Conservation (phyloP, 2,888 invertebrate genomes). For the Criorhina ranunculi region DNA sequence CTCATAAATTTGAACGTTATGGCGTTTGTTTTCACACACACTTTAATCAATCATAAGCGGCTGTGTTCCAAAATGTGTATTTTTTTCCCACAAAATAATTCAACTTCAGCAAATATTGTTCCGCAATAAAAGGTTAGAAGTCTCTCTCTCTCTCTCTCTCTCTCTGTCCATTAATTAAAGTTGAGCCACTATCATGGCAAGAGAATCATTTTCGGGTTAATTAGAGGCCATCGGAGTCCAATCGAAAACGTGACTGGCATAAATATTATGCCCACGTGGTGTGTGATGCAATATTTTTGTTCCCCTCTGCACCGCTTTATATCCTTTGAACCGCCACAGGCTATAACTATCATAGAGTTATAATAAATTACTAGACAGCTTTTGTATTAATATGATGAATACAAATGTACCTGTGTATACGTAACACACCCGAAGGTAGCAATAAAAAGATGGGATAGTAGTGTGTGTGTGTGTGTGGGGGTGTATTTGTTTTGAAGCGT, state of each 20-base stretch:
- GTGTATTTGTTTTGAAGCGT: too few species aligned
- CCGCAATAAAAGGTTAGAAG: conserved; percentile 17
- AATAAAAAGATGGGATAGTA: not conserved
- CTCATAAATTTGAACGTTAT: too few species aligned
- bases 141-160: not conserved
- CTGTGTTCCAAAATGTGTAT: not conserved
- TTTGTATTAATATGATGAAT: conserved; percentile 3
- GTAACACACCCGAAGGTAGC: not conserved
- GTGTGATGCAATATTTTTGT: conserved; percentile 21
- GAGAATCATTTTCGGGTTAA: conserved; percentile 55
- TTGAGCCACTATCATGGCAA: conserved; percentile 37
- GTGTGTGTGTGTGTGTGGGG: not conserved
- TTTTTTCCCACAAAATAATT: conserved; percentile 4
- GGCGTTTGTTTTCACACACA: too few species aligned
- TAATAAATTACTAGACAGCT: conserved; percentile 21
- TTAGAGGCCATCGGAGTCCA: conserved; percentile 58
- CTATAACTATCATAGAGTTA: not conserved
- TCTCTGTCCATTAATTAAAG: conserved; percentile 46
- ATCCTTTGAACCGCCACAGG: not conserved
- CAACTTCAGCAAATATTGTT: not conserved
- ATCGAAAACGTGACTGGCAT: conserved; percentile 60
- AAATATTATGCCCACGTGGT: conserved; percentile 12
- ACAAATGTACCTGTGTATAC: not conserved
- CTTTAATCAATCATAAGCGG: not conserved
- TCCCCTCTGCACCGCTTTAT: not conserved